Conservation (phyloP, 2,113 vertebrate genomes). For the Melanerpes formicivorus region DNA sequence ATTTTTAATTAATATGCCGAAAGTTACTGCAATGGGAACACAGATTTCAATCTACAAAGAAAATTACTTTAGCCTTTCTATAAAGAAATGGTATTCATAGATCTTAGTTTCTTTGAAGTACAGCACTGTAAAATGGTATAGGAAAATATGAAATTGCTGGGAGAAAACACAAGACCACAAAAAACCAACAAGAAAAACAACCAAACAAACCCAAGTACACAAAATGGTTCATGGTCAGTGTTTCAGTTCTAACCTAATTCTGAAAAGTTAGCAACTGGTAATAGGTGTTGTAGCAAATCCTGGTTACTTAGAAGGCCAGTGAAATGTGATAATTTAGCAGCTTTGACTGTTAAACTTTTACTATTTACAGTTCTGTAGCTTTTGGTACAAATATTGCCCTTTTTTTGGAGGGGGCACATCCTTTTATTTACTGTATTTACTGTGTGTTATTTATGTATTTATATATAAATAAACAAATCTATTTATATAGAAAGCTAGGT, state of each 20-base stretch:
- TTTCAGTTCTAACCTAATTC: neutral
- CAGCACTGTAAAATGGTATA: neutral
- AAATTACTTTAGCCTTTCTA: neutral
- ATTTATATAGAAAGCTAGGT: neutral
- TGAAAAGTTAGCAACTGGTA: neutral
- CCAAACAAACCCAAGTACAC: neutral
- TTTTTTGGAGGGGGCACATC: neutral
- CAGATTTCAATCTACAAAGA: neutral
- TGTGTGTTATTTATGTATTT: neutral
- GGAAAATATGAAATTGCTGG: neutral
- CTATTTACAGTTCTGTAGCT: neutral
- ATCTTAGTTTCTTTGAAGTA: slow-evolving; percentile 10
- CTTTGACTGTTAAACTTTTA: neutral
- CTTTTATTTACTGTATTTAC: neutral
- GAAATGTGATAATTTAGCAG: neutral
- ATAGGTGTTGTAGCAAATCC: neutral
- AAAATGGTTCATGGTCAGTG: rapidly evolving
- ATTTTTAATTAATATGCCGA: slow-evolving; percentile 49
- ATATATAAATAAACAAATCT: too few relatives aligned
- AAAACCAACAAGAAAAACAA: neutral
- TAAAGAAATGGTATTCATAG: neutral
- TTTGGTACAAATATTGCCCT: neutral
- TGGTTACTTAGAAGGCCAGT: neutral
- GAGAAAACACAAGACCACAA: neutral
- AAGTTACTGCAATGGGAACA: neutral